Percentiles rank a stretch among this genome's conserved stretches.
Conservation (phyloP, 2,888 invertebrate genomes). For the Pristionchus mayeri region DNA sequence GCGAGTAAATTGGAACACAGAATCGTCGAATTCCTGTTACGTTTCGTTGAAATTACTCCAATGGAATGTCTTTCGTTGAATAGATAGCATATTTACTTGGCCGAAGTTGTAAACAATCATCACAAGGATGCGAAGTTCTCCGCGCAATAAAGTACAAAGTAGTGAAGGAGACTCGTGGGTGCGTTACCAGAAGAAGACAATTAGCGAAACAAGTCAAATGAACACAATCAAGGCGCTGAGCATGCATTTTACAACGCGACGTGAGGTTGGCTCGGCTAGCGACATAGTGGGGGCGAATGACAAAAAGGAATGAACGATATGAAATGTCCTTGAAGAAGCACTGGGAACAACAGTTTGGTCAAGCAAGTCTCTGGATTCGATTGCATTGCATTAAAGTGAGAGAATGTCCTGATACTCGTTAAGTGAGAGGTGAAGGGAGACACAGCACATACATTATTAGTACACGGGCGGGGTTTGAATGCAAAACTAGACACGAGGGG, state of each 20-base stretch:
- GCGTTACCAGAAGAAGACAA: background rate
- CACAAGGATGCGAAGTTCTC: background rate
- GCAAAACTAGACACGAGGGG: background rate
- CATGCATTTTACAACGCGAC: background rate
- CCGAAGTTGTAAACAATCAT: background rate
- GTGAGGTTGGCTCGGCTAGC: background rate
- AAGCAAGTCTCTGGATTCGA: background rate
- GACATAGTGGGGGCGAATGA: background rate
- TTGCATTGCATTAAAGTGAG: conserved; percentile 20
- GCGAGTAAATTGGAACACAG: no score
- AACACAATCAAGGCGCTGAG: background rate
- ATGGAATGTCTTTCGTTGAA: no score
- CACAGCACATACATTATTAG: conserved; percentile 23
- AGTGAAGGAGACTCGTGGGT: background rate
- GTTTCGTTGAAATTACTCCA: no score
- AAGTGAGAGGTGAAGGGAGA: background rate
- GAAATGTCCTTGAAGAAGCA: background rate
- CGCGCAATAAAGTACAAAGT: background rate
- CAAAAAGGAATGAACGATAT: background rate
- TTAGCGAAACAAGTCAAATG: background rate
- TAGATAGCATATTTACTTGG: no score
- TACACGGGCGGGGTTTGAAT: background rate
- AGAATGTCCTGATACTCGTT: background rate
- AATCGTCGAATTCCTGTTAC: no score
- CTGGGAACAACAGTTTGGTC: conserved; percentile 20